A percentile compares a stretch with the other conserved stretches of the same genome.
Evolutionary conservation across 37 sponge, comb jelly and placozoan species (phyloP).

Genomic region (Haliclona indistincta): DNA sequence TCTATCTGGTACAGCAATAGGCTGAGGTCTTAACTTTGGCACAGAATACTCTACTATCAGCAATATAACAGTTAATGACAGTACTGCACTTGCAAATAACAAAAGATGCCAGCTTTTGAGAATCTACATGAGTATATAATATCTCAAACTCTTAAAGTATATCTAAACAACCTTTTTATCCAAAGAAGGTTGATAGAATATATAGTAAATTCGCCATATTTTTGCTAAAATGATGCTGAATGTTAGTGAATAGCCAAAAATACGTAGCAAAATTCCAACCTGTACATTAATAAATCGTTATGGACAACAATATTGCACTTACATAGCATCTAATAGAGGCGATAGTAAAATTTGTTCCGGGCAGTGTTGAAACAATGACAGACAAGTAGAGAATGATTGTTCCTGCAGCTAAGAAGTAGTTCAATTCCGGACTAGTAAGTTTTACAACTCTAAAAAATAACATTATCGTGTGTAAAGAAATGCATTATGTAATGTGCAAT

Average conservation of each 20-base stretch:
- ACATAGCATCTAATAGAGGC: not conserved
- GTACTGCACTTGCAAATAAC: not conserved
- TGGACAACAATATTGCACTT: no score
- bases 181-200: not conserved
- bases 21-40: not conserved
- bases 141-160: no score
- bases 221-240: not conserved
- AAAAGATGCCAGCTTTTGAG: slow-evolving; percentile 2
- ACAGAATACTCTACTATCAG: slow-evolving; percentile 2
- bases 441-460: not conserved
- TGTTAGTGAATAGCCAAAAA: slow-evolving; percentile 2
- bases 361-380: not conserved
- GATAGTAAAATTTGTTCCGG: not conserved
- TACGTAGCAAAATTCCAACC: not conserved
- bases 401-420: not conserved
- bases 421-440: not conserved
- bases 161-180: not conserved
- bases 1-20: not conserved
- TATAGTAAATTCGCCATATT: slow-evolving; percentile 2
- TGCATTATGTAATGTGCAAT: no score
- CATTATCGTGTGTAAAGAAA: not conserved
- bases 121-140: not conserved
- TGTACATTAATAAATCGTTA: not conserved
- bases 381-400: not conserved
- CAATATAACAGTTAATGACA: not conserved